These are phyloP conservation scores for Homalodisca vitripennis DNA, from an alignment of 1,140 invertebrate species.

Conservation along the genomic window DNA sequence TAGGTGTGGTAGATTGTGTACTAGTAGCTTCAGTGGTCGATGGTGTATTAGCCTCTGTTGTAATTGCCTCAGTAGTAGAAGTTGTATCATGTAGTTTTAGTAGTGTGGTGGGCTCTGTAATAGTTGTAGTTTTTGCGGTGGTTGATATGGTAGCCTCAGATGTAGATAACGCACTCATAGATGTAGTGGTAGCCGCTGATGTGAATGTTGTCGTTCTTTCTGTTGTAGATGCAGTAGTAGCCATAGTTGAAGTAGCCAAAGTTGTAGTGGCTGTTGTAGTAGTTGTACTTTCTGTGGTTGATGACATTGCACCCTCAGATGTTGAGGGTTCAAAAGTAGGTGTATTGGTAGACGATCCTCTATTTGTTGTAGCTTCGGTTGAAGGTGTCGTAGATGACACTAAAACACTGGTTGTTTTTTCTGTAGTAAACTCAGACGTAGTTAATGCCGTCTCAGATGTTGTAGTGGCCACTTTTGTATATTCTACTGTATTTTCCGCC, in stretches of 20 bases:
- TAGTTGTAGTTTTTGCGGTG: not conserved
- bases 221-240: conserved; percentile 3
- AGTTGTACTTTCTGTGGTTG: conserved; percentile 5
- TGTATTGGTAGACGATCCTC: conserved; percentile 16
- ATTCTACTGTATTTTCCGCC: not conserved
- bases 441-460: not conserved
- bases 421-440: not conserved
- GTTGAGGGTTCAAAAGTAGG: not conserved
- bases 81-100: no score
- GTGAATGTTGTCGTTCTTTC: not conserved
- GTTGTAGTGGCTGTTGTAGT: conserved; percentile 21
- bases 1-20: not conserved
- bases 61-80: not conserved
- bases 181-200: not conserved
- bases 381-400: conserved; percentile 1
- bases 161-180: not conserved
- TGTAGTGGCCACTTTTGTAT: not conserved
- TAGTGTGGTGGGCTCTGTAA: not conserved
- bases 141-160: conserved; percentile 6
- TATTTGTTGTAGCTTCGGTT: not conserved
- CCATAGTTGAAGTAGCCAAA: not conserved
- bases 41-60: conserved; percentile 5
- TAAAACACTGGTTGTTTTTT: conserved; percentile 4
- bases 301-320: not conserved
- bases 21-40: not conserved